Evolutionary conservation across 2,888 invertebrate species (phyloP).

Genomic region (Pteria penguin): DNA sequence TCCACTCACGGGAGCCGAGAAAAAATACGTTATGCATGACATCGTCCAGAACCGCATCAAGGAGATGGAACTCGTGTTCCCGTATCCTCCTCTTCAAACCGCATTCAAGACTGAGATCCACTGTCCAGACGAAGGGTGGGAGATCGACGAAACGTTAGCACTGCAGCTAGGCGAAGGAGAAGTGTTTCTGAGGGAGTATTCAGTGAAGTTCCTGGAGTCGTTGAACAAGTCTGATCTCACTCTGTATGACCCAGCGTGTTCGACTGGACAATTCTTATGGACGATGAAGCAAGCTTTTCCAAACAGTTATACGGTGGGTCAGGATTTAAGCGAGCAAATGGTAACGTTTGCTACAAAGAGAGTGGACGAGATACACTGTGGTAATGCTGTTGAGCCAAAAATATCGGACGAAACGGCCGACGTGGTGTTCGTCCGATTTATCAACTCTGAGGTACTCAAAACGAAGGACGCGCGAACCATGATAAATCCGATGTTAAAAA

Average conservation of each 20-base stretch:
- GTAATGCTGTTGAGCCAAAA: constrained; percentile 59
- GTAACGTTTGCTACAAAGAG: constrained; percentile 56
- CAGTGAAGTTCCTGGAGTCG: constrained; percentile 52
- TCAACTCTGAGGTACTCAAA: constrained; percentile 63
- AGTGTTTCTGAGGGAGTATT: constrained; percentile 54
- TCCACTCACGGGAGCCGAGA: constrained; percentile 51
- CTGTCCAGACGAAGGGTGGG: constrained; percentile 59
- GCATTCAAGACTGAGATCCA: constrained; percentile 52
- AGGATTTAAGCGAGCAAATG: constrained; percentile 61
- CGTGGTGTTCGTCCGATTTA: constrained; percentile 58
- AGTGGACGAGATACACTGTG: constrained; percentile 61
- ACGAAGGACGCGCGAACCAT: constrained; percentile 51
- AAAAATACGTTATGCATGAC: constrained; percentile 51
- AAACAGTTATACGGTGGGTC: constrained; percentile 55
- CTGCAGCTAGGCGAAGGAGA: constrained; percentile 55
- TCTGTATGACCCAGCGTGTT: constrained; percentile 63
- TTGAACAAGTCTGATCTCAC: constrained; percentile 48
- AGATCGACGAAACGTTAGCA: constrained; percentile 56
- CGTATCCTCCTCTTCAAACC: constrained; percentile 55
- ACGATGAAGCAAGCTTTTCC: constrained; percentile 58
- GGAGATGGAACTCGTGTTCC: constrained; percentile 54
- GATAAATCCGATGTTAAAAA: constrained; percentile 50
- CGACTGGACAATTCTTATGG: constrained; percentile 62
- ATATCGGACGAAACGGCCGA: constrained; percentile 53
- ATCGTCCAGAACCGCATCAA: constrained; percentile 47